These are phyloP conservation scores for Scolopax bukidnonensis DNA, from an alignment of 2,797 vertebrate species.

Conservation along the genomic window DNA sequence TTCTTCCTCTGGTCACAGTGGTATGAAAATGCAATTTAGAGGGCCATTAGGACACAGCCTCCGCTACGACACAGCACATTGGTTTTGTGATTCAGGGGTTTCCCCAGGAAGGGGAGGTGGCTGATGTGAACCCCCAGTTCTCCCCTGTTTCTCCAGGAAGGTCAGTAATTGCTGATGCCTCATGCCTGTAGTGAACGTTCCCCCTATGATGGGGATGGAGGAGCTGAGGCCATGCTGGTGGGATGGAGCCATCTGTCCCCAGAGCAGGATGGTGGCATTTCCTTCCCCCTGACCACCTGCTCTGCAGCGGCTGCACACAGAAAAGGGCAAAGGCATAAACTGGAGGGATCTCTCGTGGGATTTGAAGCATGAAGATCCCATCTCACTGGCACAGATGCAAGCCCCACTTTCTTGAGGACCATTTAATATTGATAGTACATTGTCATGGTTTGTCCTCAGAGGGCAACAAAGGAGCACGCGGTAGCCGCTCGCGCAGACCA, in stretches of 20 bases:
- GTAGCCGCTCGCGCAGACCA: no score
- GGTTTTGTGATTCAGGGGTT: conserved; percentile 4
- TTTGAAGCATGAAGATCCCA: neutral
- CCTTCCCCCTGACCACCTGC: neutral
- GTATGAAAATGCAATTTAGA: conserved; percentile 35
- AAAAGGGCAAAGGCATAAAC: neutral
- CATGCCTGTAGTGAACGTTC: neutral
- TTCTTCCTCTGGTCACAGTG: neutral
- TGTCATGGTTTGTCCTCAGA: no score
- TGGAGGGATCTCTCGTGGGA: fast-evolving
- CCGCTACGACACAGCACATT: neutral
- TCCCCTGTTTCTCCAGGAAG: neutral
- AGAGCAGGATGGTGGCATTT: neutral
- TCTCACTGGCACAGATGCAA: neutral
- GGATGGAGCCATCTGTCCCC: neutral
- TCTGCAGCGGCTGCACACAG: neutral
- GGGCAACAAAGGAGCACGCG: no score
- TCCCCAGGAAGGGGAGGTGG: neutral
- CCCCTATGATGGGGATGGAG: neutral
- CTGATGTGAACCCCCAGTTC: neutral
- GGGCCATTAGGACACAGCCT: neutral
- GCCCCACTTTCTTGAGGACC: neutral
- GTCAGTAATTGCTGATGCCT: neutral
- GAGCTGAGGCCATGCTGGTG: neutral
- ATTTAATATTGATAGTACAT: neutral